A percentile compares a stretch with the other conserved stretches of the same genome.
Evolutionary conservation across 2,113 vertebrate species (phyloP).

Genomic region (Passer montanus): DNA sequence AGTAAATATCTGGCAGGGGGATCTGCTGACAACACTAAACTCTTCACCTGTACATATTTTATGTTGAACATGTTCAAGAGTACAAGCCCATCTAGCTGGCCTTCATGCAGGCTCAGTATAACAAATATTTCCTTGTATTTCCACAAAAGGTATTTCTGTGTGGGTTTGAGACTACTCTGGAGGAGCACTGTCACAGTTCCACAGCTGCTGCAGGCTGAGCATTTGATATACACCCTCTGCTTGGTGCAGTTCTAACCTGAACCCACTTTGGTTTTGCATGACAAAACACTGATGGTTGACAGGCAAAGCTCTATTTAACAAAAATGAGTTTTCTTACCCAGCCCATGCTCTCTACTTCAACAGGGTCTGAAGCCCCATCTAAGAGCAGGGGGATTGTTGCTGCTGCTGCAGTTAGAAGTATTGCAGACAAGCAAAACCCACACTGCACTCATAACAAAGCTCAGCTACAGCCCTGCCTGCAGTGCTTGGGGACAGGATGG

Average conservation of each 20-base stretch:
- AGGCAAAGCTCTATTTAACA: not conserved
- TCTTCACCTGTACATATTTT: not conserved
- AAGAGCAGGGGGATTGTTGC: not conserved
- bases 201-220: not conserved
- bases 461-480: not conserved
- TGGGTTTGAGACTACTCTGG: not conserved
- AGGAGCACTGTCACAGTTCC: too few relatives aligned
- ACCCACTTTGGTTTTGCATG: not conserved
- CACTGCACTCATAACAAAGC: not conserved
- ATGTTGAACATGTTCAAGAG: not conserved
- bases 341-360: not conserved
- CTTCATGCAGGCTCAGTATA: not conserved
- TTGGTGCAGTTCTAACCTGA: not conserved
- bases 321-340: not conserved
- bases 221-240: too few relatives aligned
- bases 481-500: not conserved
- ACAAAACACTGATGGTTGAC: not conserved
- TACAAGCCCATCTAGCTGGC: not conserved
- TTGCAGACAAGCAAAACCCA: not conserved
- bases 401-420: not conserved
- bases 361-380: not conserved
- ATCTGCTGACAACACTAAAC: not conserved
- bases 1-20: not conserved
- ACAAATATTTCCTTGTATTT: not conserved
- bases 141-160: not conserved